A percentile compares a stretch with the other conserved stretches of the same genome.
Evolutionary conservation across 35 echinoderm and acorn worm genomes (phyloP).

Genomic region (Hemicentrotus pulcherrimus): DNA sequence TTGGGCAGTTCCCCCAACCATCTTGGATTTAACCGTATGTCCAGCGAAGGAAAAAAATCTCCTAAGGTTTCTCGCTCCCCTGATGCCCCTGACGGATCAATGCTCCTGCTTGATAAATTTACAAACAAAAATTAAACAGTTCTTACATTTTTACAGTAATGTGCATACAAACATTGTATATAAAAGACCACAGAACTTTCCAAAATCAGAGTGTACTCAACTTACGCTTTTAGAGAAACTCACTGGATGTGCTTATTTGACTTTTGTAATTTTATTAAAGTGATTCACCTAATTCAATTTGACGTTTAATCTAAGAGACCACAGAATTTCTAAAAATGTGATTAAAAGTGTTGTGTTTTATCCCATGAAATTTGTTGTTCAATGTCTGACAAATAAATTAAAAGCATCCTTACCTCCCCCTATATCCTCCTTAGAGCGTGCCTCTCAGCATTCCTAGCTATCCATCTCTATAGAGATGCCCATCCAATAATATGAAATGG

Average conservation of each 20-base stretch:
- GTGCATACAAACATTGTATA: neutral
- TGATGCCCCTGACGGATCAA: no score
- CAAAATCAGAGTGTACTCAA: neutral
- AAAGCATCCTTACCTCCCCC: neutral
- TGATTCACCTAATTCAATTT: neutral
- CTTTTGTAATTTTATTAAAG: neutral
- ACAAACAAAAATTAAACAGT: no score
- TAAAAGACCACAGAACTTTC: no score
- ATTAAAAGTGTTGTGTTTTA: neutral
- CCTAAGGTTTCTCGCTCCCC: no score
- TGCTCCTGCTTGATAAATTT: no score
- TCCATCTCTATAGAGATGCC: neutral
- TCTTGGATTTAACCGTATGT: no score
- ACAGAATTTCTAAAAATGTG: neutral
- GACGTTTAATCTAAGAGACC: neutral
- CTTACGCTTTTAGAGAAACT: neutral
- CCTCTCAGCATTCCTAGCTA: neutral
- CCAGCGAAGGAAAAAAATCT: no score
- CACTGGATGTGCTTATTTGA: neutral
- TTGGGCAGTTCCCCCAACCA: no score
- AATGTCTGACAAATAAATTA: neutral
- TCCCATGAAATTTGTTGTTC: neutral
- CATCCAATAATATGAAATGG: conserved; percentile 12
- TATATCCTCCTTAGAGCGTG: neutral
- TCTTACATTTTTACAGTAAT: no score